A percentile compares a stretch with the other conserved stretches of the same genome.
phyloP scores from a whole-genome alignment of 2,113 vertebrate species.

The Sciurus niger region DNA sequence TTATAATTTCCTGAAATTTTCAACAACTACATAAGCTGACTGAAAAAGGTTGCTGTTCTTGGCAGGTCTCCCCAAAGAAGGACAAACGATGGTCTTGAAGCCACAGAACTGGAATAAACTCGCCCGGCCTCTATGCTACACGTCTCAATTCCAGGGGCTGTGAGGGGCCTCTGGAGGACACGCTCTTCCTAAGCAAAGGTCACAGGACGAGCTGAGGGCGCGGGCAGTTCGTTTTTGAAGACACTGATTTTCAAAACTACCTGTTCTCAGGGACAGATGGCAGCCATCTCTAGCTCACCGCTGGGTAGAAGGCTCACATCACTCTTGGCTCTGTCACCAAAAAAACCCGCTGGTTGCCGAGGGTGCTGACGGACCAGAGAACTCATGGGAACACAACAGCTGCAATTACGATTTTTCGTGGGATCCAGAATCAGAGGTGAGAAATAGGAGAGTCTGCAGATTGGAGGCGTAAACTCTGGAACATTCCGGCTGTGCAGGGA shows the following conservation, averaged over 20 bases:
- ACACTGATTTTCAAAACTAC: not conserved
- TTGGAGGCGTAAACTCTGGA: not conserved
- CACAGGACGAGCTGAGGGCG: fast-evolving
- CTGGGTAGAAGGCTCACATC: fast-evolving
- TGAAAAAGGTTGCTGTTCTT: not conserved
- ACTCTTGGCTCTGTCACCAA: not conserved
- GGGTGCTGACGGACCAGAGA: not conserved
- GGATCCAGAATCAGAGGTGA: not conserved
- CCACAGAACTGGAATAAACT: not conserved
- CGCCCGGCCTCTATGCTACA: not conserved
- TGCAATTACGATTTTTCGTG: not conserved
- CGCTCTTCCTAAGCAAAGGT: not conserved
- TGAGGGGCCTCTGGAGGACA: not conserved
- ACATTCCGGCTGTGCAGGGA: not conserved
- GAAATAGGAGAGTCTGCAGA: not conserved
- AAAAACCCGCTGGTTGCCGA: not conserved
- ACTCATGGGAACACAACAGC: fast-evolving
- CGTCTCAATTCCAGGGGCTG: not conserved
- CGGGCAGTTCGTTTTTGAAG: not conserved
- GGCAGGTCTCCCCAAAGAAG: not conserved
- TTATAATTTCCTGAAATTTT: conserved; percentile 27
- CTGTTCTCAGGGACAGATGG: not conserved
- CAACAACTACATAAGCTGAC: not conserved
- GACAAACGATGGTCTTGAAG: not conserved
- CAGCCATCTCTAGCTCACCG: not conserved